Conservation (phyloP, 2,888 invertebrate genomes). For the Carcina quercana region DNA sequence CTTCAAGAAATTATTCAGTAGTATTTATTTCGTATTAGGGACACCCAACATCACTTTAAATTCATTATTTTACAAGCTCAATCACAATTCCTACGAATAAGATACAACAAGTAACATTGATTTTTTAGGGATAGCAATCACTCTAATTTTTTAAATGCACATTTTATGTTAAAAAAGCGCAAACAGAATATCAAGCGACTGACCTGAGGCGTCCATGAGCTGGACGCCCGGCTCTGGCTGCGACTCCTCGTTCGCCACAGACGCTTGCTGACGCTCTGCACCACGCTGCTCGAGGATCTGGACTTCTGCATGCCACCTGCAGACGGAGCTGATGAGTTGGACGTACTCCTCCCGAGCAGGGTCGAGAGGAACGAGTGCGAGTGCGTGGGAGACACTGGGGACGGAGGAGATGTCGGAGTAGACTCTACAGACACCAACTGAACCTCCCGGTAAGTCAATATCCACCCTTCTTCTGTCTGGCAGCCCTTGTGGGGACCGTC, state of each 20-base stretch:
- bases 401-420: constrained; percentile 68
- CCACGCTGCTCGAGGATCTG: constrained; percentile 90
- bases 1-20: too few species aligned
- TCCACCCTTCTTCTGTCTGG: constrained; percentile 87
- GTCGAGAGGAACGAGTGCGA: constrained; percentile 61
- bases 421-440: constrained; percentile 51
- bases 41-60: too few species aligned
- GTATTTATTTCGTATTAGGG: too few species aligned
- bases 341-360: constrained; percentile 49
- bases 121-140: too few species aligned
- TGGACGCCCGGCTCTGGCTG: constrained; percentile 80
- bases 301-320: constrained; percentile 91
- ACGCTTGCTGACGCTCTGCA: constrained; percentile 88
- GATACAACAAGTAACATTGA: too few species aligned
- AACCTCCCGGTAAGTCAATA: constrained; percentile 62
- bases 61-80: too few species aligned
- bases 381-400: constrained; percentile 64
- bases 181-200: constrained; percentile 52
- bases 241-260: constrained; percentile 91
- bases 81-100: too few species aligned
- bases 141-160: too few species aligned
- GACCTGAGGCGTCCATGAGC: constrained; percentile 92
- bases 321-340: constrained; percentile 46
- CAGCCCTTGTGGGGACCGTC: constrained; percentile 84
- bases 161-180: too few species aligned